These are phyloP conservation scores for Phyllotis vaccarum DNA, from an alignment of 2,797 vertebrate genomes.

Conservation along the genomic window DNA sequence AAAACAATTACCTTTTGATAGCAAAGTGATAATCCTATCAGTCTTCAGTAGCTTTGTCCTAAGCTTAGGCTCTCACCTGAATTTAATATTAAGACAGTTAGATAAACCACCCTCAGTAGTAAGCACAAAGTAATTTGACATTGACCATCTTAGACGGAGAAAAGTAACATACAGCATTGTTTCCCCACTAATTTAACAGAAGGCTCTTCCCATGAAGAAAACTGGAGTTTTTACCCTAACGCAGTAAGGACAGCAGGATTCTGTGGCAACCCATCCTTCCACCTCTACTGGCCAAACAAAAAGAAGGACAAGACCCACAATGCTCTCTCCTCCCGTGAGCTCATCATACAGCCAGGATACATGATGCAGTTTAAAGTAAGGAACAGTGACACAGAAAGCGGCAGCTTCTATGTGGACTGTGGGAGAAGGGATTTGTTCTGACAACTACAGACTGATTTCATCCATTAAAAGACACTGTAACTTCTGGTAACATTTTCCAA, in stretches of 20 bases:
- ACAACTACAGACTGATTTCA: slow-evolving; percentile 32
- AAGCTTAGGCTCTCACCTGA: slow-evolving; percentile 11
- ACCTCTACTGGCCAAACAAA: slow-evolving; percentile 99
- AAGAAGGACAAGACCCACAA: slow-evolving; percentile 97
- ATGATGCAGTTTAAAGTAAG: slow-evolving; percentile 99
- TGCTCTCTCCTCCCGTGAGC: slow-evolving; percentile 96
- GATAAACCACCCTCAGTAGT: slow-evolving; percentile 26
- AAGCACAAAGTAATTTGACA: slow-evolving; percentile 32
- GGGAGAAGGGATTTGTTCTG: not conserved
- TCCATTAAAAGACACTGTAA: slow-evolving; percentile 46
- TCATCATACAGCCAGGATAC: slow-evolving; percentile 98
- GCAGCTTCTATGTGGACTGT: not conserved
- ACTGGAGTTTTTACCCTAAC: slow-evolving; percentile 99
- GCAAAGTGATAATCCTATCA: not conserved
- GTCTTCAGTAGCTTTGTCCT: slow-evolving; percentile 22
- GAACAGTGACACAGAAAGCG: not conserved
- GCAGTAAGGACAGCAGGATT: slow-evolving; percentile 98
- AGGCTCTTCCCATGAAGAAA: slow-evolving; percentile 97
- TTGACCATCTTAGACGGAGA: slow-evolving; percentile 8
- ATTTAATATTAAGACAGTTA: slow-evolving; percentile 27
- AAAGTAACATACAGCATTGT: slow-evolving; percentile 12
- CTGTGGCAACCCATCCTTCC: slow-evolving; percentile 99
- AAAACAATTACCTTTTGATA: slow-evolving; percentile 16
- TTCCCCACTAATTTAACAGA: slow-evolving; percentile 88
- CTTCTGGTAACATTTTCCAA: slow-evolving; percentile 39